Conservation (phyloP, 2,888 invertebrate genomes). For the Abrostola tripartita region DNA sequence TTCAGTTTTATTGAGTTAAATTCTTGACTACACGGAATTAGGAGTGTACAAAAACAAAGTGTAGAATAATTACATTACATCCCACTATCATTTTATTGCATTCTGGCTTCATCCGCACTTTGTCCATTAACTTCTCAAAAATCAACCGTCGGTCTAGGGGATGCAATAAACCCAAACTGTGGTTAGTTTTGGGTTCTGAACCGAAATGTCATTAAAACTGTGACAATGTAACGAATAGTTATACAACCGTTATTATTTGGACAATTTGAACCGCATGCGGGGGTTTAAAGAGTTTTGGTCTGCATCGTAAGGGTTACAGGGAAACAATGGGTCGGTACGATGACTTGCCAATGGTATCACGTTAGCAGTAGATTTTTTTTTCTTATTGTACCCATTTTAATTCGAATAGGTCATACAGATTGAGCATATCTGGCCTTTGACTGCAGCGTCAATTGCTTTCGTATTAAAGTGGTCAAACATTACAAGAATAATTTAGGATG, state of each 20-base stretch:
- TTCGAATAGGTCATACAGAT: too few relatives aligned
- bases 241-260: slow-evolving; percentile 4
- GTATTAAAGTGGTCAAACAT: too few relatives aligned
- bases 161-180: slow-evolving; percentile 10
- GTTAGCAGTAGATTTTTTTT: too few relatives aligned
- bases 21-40: not conserved
- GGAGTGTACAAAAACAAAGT: not conserved
- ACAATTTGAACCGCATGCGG: slow-evolving; percentile 3
- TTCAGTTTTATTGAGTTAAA: not conserved
- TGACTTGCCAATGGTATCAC: too few relatives aligned
- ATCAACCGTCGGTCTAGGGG: not conserved
- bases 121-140: slow-evolving; percentile 3
- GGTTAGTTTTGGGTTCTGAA: slow-evolving; percentile 13
- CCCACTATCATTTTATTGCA: not conserved
- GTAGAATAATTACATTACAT: not conserved
- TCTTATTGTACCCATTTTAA: too few relatives aligned
- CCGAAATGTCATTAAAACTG: slow-evolving; percentile 8
- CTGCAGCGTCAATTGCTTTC: too few relatives aligned
- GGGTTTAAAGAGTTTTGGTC: not conserved
- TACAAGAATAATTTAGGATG: too few relatives aligned
- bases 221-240: slow-evolving; percentile 3
- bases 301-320: not conserved
- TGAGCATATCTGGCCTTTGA: too few relatives aligned
- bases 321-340: not conserved
- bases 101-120: slow-evolving; percentile 3